Evolutionary conservation across 2,113 vertebrate species (phyloP).

Genomic region (Micromys minutus): DNA sequence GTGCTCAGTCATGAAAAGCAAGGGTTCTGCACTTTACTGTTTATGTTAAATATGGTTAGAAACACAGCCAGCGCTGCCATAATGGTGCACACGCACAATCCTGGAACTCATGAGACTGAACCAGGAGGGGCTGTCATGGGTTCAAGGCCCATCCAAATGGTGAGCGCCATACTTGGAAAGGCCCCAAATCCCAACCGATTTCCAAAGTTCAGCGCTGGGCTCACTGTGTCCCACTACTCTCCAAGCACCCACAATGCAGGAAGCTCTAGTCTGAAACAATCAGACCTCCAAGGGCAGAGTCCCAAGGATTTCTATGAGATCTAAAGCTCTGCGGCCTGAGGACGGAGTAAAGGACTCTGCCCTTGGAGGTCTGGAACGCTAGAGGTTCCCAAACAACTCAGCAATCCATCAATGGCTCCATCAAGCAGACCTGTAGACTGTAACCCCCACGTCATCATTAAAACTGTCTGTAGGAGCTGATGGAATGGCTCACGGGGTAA

Average conservation of each 20-base stretch:
- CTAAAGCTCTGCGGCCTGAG: neutral
- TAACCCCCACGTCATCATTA: neutral
- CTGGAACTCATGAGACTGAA: neutral
- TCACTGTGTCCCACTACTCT: neutral
- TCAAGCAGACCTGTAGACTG: neutral
- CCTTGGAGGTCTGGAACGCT: neutral
- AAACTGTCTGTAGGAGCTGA: neutral
- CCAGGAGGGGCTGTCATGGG: neutral
- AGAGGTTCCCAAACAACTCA: neutral
- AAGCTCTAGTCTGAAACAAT: neutral
- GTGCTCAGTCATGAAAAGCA: neutral
- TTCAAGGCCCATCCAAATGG: neutral
- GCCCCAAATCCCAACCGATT: neutral
- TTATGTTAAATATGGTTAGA: neutral
- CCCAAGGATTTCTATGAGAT: neutral
- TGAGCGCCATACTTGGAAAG: neutral
- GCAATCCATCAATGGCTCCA: neutral
- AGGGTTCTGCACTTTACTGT: fast-evolving
- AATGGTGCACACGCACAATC: too few species aligned
- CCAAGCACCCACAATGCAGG: too few species aligned
- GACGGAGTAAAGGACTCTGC: too few species aligned
- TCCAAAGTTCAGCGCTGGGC: neutral
- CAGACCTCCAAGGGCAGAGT: too few species aligned
- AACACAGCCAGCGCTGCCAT: neutral
- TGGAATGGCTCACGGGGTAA: neutral